Percentiles rank a stretch among this genome's conserved stretches.
Evolutionary conservation across 2,113 vertebrate genomes (phyloP).

Genomic region (Dromas ardeola): DNA sequence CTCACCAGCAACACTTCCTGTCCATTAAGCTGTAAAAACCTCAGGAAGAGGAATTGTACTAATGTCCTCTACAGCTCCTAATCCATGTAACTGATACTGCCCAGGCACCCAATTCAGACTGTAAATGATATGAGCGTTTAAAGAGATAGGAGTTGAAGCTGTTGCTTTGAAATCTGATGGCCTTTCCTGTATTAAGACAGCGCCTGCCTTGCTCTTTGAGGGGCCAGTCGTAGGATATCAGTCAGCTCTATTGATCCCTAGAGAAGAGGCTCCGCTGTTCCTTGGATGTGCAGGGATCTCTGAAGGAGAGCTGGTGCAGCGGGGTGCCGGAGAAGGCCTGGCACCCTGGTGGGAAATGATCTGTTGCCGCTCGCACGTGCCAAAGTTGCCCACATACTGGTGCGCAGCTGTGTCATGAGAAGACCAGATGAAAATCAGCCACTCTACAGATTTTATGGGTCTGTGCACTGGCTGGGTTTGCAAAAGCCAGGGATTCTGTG

Average conservation of each 20-base stretch:
- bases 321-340: not conserved
- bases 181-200: not conserved
- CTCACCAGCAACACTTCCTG: conserved; percentile 42
- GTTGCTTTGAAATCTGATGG: conserved; percentile 12
- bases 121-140: conserved; percentile 42
- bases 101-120: conserved; percentile 23
- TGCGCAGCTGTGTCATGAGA: not conserved
- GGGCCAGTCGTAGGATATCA: not conserved
- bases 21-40: conserved; percentile 48
- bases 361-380: not conserved
- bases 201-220: not conserved
- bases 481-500: not conserved
- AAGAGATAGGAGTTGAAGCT: not conserved
- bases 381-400: no score
- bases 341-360: not conserved
- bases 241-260: not conserved
- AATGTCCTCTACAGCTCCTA: conserved; percentile 39
- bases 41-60: conserved; percentile 42
- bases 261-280: not conserved
- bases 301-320: not conserved
- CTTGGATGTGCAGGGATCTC: not conserved
- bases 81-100: conserved; percentile 33
- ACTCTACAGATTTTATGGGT: not conserved
- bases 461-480: not conserved
- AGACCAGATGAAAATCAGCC: not conserved